phyloP scores from a whole-genome alignment of 2,888 invertebrate genomes.

The Anorthoa munda region DNA sequence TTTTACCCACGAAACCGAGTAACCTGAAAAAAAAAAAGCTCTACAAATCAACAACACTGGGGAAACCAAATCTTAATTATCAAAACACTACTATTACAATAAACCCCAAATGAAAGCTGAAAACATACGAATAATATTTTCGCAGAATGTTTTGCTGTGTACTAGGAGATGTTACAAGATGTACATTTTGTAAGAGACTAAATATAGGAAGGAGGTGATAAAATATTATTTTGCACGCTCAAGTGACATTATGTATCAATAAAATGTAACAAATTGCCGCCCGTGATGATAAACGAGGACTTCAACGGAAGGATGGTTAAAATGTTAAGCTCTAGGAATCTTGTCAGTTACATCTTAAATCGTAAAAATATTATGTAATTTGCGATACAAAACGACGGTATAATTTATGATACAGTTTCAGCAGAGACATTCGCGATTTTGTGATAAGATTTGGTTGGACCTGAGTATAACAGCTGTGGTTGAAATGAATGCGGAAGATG shows the following conservation, averaged over 20 bases:
- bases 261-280: constrained; percentile 57
- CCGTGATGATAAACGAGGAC: constrained; percentile 50
- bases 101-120: constrained; percentile 41
- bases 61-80: constrained; percentile 23
- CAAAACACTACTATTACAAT: constrained; percentile 27
- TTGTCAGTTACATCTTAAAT: constrained; percentile 27
- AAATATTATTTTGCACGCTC: constrained; percentile 61
- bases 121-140: constrained; percentile 40
- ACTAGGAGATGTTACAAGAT: constrained; percentile 46
- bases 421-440: constrained; percentile 3
- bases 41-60: constrained; percentile 25
- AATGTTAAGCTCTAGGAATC: constrained; percentile 38
- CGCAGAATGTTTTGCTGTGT: constrained; percentile 22
- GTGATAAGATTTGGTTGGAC: neutral
- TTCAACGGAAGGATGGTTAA: constrained; percentile 41
- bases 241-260: constrained; percentile 59
- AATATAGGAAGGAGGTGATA: constrained; percentile 54
- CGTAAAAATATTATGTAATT: constrained; percentile 42
- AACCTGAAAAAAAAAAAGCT: neutral
- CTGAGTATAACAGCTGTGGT: neutral
- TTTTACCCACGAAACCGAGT: constrained; percentile 4
- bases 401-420: constrained; percentile 29
- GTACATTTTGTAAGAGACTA: constrained; percentile 47
- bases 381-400: constrained; percentile 15
- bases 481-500: constrained; percentile 38